phyloP scores from a whole-genome alignment of 2,888 invertebrate species.

The Neuroscelio doddi region DNA sequence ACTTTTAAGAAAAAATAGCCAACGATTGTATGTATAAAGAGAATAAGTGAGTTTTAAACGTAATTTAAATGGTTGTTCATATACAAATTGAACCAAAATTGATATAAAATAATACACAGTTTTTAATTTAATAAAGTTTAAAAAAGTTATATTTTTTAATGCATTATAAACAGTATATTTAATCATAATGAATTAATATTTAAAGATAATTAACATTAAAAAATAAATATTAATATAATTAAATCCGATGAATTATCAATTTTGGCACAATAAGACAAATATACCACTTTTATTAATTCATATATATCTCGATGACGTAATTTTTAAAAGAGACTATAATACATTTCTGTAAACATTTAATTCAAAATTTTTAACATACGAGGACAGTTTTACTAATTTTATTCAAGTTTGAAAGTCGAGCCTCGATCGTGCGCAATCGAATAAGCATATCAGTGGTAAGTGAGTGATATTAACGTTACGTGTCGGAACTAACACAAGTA shows the following conservation, averaged over 20 bases:
- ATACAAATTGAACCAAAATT: slow-evolving; percentile 14
- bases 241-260: too few species aligned
- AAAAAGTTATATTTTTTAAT: too few species aligned
- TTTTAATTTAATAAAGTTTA: too few species aligned
- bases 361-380: slow-evolving; percentile 6
- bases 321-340: slow-evolving; percentile 15
- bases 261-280: too few species aligned
- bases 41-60: background rate
- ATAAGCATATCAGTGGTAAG: slow-evolving; percentile 48
- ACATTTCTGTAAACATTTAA: slow-evolving; percentile 4
- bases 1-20: slow-evolving; percentile 23
- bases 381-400: slow-evolving; percentile 17
- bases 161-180: too few species aligned
- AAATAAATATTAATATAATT: too few species aligned
- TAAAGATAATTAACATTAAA: too few species aligned
- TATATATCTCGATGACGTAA: background rate
- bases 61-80: slow-evolving; percentile 5
- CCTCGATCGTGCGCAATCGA: slow-evolving; percentile 39
- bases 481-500: slow-evolving; percentile 29
- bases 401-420: slow-evolving; percentile 25
- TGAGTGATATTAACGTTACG: slow-evolving; percentile 40
- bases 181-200: too few species aligned
- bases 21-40: slow-evolving; percentile 18
- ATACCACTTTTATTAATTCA: too few species aligned
- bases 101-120: slow-evolving; percentile 7